Base-by-base conservation (phyloP, 2,113 vertebrate species). In the Axis porcinus region DNA sequence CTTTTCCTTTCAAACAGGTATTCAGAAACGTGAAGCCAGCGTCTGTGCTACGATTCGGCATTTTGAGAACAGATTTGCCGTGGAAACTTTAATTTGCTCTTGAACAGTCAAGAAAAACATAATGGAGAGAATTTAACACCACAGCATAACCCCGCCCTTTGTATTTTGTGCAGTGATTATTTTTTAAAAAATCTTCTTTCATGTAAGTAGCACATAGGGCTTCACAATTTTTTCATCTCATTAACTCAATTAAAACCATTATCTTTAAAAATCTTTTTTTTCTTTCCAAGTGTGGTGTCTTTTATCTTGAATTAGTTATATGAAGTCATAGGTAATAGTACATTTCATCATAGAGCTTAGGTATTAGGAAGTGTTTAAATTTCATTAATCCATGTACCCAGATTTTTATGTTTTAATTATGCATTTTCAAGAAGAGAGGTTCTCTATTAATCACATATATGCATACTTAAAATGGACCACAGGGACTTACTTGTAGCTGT, bases 51-150 rank as follows among this genome's bases (percentile, higher is more conserved):
- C 99, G 97, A 99, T 99, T 91, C 99, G 99, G 95, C 99, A 99
- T 98, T 99, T 99, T 96, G 99, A 99, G 98, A 99, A 98, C 98
- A 98, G 88, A 95, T 99, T 99, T 98, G 99, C 99, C 43, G 98
- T 99, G 98, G 99, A 99, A 97, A 99, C 99, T 0, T 85, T 98
- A 97, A 99, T 99, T 99, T 99, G 99, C 95, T 95, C 97, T 95
- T 98, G 99, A 99, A 98, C 97, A 98, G 84, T 99, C 98, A 98
- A 96, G 96, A 97, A 94, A 82, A 98, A 58, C 2, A 52, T 91
- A 47, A 86, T 91, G 85, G 94, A 98, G 91, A 96, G 97, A 98
- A 97, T 89, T 95, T 93, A 74, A 96, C 96, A 92, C 54, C 94
- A 94, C 97, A 98, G 86, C 98, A 98, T 98, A 98, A 97, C 96